Evolutionary conservation across 1,140 invertebrate species (phyloP).

Genomic region (Sipha flava): DNA sequence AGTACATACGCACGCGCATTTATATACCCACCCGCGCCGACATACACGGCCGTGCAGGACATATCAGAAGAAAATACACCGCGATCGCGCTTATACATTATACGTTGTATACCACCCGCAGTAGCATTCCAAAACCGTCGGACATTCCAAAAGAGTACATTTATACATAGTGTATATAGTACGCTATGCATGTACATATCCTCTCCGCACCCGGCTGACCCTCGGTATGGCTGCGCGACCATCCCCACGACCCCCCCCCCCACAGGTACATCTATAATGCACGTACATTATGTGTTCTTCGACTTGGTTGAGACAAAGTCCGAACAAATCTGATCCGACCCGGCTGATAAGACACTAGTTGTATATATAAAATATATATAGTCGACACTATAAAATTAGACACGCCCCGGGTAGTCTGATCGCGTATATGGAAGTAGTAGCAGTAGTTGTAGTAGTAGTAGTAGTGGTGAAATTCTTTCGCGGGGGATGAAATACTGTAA

Average conservation of each 20-base stretch:
- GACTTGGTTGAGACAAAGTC: not conserved
- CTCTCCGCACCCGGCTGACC: not conserved
- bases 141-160: not conserved
- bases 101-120: constrained; percentile 15
- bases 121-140: constrained; percentile 21
- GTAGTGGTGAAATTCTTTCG: not conserved
- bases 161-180: not conserved
- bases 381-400: constrained; percentile 17
- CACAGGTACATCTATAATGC: not conserved
- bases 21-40: no score
- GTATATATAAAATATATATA: no score
- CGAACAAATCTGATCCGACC: constrained; percentile 6
- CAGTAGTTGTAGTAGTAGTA: no score
- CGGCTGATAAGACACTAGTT: constrained; percentile 7
- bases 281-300: not conserved
- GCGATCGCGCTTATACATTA: no score
- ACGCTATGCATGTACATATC: not conserved
- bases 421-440: no score
- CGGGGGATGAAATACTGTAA: no score
- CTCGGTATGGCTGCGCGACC: not conserved
- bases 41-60: no score
- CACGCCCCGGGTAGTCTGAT: not conserved
- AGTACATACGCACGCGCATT: no score
- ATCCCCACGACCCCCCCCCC: not conserved
- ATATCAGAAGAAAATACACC: not conserved